A percentile compares a stretch with the other conserved stretches of the same genome.
These are phyloP conservation scores for Streblospio benedicti DNA, from an alignment of 1,140 invertebrate genomes.

Conservation along the genomic window DNA sequence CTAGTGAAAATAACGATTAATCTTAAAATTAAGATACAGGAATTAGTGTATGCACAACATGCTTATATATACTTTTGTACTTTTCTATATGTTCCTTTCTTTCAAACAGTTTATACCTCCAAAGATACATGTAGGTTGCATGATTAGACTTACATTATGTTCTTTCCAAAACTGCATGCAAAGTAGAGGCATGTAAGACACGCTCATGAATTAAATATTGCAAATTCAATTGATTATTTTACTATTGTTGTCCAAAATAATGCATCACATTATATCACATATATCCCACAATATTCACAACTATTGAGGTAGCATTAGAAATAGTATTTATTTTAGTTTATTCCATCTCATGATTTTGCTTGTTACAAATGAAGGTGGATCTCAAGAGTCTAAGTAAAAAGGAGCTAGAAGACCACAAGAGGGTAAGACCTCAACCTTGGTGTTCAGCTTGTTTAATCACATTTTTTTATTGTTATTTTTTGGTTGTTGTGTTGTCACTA, in stretches of 20 bases:
- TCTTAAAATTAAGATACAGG: too few relatives aligned
- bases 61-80: too few relatives aligned
- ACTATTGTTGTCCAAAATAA: not conserved
- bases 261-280: not conserved
- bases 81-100: too few relatives aligned
- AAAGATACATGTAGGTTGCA: too few relatives aligned
- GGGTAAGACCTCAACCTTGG: conserved; percentile 40
- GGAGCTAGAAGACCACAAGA: conserved; percentile 46
- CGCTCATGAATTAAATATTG: not conserved
- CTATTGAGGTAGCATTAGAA: not conserved
- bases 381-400: conserved; percentile 43
- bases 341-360: not conserved
- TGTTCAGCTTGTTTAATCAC: conserved; percentile 2
- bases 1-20: too few relatives aligned
- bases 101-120: too few relatives aligned
- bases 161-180: not conserved
- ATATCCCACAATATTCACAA: not conserved
- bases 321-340: not conserved
- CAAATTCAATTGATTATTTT: not conserved
- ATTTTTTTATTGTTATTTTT: not conserved
- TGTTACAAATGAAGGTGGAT: conserved; percentile 37
- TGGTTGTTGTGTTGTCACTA: not conserved
- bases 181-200: not conserved
- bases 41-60: too few relatives aligned
- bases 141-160: too few relatives aligned